These are phyloP conservation scores for Bradynema listronoti DNA, from an alignment of 1,140 invertebrate species.

Conservation along the genomic window DNA sequence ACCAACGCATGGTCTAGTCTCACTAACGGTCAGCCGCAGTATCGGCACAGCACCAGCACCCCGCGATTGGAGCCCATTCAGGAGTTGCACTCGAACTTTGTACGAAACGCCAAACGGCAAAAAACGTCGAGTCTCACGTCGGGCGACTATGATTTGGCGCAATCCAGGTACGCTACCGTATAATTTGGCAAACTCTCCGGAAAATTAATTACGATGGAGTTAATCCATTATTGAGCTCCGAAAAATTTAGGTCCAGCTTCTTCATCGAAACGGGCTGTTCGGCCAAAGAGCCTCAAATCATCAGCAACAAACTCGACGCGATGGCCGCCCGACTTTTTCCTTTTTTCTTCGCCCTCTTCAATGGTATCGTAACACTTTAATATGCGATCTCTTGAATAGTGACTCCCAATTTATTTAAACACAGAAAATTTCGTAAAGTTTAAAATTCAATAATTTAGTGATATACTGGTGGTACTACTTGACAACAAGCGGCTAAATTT, in stretches of 20 bases:
- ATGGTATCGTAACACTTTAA: constrained; percentile 33
- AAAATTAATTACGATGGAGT: constrained; percentile 5
- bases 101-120: constrained; percentile 6
- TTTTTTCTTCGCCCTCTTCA: constrained; percentile 43
- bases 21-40: neutral
- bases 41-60: constrained; percentile 7
- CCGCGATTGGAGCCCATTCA: constrained; percentile 1
- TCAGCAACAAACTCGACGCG: constrained; percentile 48
- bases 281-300: constrained; percentile 16
- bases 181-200: constrained; percentile 5
- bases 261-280: constrained; percentile 23
- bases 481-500: too few relatives aligned
- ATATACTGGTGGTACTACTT: constrained; percentile 56
- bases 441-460: constrained; percentile 36
- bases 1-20: too few relatives aligned
- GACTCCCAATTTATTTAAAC: neutral
- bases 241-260: constrained; percentile 20
- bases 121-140: constrained; percentile 1
- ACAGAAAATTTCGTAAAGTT: constrained; percentile 7
- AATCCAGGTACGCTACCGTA: neutral
- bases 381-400: neutral
- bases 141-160: neutral
- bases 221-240: neutral
- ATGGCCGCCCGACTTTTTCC: constrained; percentile 52
- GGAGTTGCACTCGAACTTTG: too few relatives aligned